Percentiles rank a stretch among this genome's conserved stretches.
Conservation (phyloP, 1,140 invertebrate species). For the Pissodes strobi region DNA sequence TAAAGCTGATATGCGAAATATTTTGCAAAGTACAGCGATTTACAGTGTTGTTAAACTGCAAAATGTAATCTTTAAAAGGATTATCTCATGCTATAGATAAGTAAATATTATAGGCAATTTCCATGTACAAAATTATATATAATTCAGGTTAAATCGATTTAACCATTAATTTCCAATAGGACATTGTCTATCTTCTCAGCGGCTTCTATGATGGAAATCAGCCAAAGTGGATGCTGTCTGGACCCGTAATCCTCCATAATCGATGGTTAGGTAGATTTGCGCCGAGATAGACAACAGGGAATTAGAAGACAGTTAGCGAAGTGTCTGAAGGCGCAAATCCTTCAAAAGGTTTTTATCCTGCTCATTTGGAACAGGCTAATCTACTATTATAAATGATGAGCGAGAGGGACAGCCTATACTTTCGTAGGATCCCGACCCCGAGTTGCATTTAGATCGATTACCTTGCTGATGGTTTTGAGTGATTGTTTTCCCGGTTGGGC, state of each 20-base stretch:
- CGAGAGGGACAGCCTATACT: constrained; percentile 32
- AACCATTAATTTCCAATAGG: constrained; percentile 13
- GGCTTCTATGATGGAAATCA: constrained; percentile 29
- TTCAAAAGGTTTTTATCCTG: constrained; percentile 38
- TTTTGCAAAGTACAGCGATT: no score
- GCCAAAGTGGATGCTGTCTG: constrained; percentile 36
- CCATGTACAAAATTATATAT: no score
- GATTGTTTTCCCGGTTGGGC: constrained; percentile 34
- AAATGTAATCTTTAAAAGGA: no score
- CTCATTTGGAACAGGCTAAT: constrained; percentile 44
- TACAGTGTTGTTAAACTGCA: no score
- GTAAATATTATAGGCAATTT: no score
- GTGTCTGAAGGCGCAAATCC: constrained; percentile 40
- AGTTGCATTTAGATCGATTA: constrained; percentile 35
- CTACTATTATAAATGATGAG: constrained; percentile 47
- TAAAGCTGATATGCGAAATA: no score
- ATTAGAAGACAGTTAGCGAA: constrained; percentile 49
- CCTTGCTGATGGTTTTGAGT: constrained; percentile 12
- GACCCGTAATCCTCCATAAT: constrained; percentile 42
- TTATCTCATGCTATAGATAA: no score
- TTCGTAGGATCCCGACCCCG: background rate
- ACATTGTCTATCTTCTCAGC: constrained; percentile 1
- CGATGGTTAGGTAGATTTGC: constrained; percentile 48
- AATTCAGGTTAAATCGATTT: background rate
- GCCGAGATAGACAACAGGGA: constrained; percentile 44